These are phyloP conservation scores for Rotaria sp. DNA, from an alignment of 2,888 invertebrate species.

Conservation along the genomic window DNA sequence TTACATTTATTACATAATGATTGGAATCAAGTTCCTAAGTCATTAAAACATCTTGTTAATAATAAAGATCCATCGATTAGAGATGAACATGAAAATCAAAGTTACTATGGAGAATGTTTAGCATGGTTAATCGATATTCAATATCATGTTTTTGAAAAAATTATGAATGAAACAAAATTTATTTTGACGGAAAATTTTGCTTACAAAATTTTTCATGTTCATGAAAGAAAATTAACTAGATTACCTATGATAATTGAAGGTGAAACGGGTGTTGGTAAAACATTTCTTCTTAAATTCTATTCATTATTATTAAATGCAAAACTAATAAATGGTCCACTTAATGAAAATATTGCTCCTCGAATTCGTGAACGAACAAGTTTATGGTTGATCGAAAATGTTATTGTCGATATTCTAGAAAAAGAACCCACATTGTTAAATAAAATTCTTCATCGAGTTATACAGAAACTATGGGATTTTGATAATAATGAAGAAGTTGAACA, in stretches of 20 bases:
- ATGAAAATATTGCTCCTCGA: not conserved
- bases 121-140: constrained; percentile 1
- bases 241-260: not conserved
- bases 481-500: too few species aligned
- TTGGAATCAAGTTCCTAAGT: not conserved
- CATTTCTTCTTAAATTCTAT: not conserved
- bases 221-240: constrained; percentile 21
- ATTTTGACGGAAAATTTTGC: constrained; percentile 3
- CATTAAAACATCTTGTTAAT: not conserved
- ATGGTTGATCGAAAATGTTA: not conserved
- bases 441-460: not conserved
- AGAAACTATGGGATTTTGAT: too few species aligned
- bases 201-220: constrained; percentile 23
- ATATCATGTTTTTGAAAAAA: not conserved
- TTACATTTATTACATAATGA: constrained; percentile 11
- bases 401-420: not conserved
- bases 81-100: not conserved
- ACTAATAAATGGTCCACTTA: not conserved
- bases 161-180: not conserved
- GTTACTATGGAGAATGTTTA: not conserved
- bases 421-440: not conserved
- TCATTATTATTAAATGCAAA: not conserved
- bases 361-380: not conserved
- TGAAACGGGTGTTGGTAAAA: constrained; percentile 22
- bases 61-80: not conserved